Percentiles rank a stretch among this genome's conserved stretches.
These are phyloP conservation scores for Albula glossodonta DNA, from an alignment of 2,113 vertebrate species.

Conservation along the genomic window DNA sequence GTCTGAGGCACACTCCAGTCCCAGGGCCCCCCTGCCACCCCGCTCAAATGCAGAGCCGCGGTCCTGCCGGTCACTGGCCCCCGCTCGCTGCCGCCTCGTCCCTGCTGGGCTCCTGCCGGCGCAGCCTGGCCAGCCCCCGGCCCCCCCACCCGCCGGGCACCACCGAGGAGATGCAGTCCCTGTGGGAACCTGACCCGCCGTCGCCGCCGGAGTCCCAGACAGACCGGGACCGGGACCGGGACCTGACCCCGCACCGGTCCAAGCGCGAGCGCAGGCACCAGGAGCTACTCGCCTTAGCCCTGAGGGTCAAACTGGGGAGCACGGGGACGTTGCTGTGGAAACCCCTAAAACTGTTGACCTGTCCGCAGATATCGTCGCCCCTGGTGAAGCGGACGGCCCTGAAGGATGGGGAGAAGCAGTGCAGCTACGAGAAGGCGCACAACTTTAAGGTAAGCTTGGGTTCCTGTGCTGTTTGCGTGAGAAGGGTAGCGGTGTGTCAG, in stretches of 20 bases:
- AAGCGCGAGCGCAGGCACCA: conserved; percentile 84
- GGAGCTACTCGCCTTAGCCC: conserved; percentile 87
- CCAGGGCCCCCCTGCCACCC: conserved; percentile 71
- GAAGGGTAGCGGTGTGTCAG: background rate
- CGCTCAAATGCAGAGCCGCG: conserved; percentile 79
- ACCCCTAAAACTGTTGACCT: conserved; percentile 95
- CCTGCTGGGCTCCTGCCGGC: conserved; percentile 76
- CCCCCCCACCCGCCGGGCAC: conserved; percentile 56
- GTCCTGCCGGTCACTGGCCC: conserved; percentile 59
- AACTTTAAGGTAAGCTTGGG: conserved; percentile 91
- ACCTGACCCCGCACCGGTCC: conserved; percentile 74
- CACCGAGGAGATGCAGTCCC: conserved; percentile 69
- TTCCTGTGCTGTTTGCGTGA: background rate
- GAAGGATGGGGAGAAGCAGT: conserved; percentile 88
- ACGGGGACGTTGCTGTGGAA: conserved; percentile 88
- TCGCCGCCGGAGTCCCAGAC: conserved; percentile 74
- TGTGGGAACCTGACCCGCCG: conserved; percentile 69
- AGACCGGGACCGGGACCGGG: conserved; percentile 67
- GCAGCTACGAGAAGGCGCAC: conserved; percentile 95
- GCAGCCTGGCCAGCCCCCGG: conserved; percentile 67
- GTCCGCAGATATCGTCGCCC: conserved; percentile 93
- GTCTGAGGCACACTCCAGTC: conserved; percentile 83
- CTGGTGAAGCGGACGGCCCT: conserved; percentile 86
- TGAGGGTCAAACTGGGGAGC: conserved; percentile 87
- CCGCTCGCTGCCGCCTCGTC: conserved; percentile 68